These are phyloP conservation scores for Coenobita brevimanus DNA, from an alignment of 1,140 invertebrate species.

Conservation along the genomic window DNA sequence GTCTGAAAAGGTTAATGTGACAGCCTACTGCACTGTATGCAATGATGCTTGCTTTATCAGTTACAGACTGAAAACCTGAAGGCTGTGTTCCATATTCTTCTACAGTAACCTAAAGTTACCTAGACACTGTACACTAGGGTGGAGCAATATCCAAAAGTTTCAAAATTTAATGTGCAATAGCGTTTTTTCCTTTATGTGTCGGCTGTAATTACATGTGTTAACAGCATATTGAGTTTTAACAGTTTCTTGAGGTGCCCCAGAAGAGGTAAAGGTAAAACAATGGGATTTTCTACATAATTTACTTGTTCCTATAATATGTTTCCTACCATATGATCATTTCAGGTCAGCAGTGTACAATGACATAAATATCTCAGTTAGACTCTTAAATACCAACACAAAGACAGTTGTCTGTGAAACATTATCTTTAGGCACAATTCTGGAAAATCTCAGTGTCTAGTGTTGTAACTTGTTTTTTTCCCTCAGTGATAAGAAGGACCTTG, in stretches of 20 bases:
- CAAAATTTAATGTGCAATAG: slow-evolving; percentile 17
- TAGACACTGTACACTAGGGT: no score
- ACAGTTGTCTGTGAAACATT: not conserved
- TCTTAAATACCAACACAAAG: not conserved
- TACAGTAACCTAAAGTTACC: no score
- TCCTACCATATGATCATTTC: not conserved
- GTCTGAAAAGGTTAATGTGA: no score
- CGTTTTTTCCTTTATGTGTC: not conserved
- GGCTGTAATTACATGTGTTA: not conserved
- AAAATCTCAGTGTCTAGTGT: not conserved
- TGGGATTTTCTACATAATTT: not conserved
- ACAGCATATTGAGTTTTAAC: not conserved
- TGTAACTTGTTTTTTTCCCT: not conserved
- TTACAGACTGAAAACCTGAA: no score
- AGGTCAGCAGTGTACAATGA: not conserved
- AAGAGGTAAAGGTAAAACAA: not conserved
- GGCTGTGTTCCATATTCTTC: no score
- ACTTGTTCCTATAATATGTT: not conserved
- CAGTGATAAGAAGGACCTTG: not conserved
- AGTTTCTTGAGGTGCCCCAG: slow-evolving; percentile 9
- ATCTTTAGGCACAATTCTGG: not conserved
- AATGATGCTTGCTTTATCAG: no score
- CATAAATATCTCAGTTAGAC: slow-evolving; percentile 3
- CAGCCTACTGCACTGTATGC: no score
- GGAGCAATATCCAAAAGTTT: no score